phyloP scores from a whole-genome alignment of 2,113 vertebrate genomes.

The Ornithorhynchus anatinus region DNA sequence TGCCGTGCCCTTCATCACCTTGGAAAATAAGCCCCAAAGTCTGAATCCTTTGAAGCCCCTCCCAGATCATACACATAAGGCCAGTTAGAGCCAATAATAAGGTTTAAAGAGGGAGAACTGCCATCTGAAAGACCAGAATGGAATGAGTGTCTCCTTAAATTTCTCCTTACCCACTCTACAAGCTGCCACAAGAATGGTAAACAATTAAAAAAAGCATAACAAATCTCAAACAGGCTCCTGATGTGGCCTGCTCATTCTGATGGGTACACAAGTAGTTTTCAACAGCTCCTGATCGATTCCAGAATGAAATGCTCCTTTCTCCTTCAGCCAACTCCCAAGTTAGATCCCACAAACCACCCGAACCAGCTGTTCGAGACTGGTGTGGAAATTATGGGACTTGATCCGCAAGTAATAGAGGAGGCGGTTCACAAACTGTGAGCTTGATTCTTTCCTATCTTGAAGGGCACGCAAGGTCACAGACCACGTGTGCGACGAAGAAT shows the following conservation, averaged over 20 bases:
- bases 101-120: not conserved
- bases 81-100: not conserved
- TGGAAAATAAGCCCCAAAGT: not conserved
- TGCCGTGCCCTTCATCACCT: not conserved
- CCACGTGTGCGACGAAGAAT: no score
- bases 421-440: no score
- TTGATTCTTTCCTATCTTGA: no score
- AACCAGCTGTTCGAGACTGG: not conserved
- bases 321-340: conserved; percentile 21
- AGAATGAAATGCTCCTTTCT: not conserved
- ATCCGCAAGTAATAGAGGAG: no score
- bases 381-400: no score
- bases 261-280: not conserved
- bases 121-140: not conserved
- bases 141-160: not conserved
- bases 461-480: no score
- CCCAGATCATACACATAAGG: not conserved
- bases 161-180: not conserved
- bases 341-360: conserved; percentile 4
- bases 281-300: not conserved
- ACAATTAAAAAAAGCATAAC: not conserved
- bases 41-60: not conserved
- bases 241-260: not conserved
- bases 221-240: not conserved
- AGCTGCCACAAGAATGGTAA: conserved; percentile 10